phyloP scores from a whole-genome alignment of 2,797 vertebrate genomes.

The Spinibarbus caldwelli region DNA sequence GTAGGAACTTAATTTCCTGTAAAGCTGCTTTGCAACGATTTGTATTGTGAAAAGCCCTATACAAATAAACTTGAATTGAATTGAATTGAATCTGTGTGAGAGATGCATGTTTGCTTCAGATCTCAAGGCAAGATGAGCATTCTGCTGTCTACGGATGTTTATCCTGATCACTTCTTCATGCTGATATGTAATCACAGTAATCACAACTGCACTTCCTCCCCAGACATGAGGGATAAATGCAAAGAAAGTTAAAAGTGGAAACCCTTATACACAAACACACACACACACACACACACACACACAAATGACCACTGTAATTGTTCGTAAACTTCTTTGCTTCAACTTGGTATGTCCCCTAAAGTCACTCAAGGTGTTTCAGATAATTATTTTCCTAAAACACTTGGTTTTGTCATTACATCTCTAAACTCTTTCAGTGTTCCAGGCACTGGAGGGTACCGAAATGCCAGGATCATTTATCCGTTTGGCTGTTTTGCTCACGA shows the following conservation, averaged over 20 bases:
- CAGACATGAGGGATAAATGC: neutral
- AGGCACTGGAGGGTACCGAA: constrained; percentile 31
- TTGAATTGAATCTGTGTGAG: too few species aligned
- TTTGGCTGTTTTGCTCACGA: neutral
- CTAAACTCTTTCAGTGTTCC: neutral
- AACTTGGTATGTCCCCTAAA: neutral
- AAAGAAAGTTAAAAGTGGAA: neutral
- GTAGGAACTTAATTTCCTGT: too few species aligned
- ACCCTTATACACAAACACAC: neutral
- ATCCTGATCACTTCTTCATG: neutral
- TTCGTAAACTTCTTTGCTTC: neutral
- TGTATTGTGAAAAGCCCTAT: too few species aligned
- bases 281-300: neutral
- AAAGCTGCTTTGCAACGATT: too few species aligned
- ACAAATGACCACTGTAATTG: neutral
- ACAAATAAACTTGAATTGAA: too few species aligned
- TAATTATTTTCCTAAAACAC: constrained; percentile 21
- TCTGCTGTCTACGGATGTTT: neutral
- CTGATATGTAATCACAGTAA: neutral
- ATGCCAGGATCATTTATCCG: constrained; percentile 11
- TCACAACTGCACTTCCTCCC: neutral
- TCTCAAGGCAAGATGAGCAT: constrained; percentile 32
- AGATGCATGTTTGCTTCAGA: constrained; percentile 56
- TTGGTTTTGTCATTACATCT: constrained; percentile 17
- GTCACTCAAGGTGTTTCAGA: neutral